Evolutionary conservation across 1,140 invertebrate genomes (phyloP).

Genomic region (Pseudomyrmex pallidus): DNA sequence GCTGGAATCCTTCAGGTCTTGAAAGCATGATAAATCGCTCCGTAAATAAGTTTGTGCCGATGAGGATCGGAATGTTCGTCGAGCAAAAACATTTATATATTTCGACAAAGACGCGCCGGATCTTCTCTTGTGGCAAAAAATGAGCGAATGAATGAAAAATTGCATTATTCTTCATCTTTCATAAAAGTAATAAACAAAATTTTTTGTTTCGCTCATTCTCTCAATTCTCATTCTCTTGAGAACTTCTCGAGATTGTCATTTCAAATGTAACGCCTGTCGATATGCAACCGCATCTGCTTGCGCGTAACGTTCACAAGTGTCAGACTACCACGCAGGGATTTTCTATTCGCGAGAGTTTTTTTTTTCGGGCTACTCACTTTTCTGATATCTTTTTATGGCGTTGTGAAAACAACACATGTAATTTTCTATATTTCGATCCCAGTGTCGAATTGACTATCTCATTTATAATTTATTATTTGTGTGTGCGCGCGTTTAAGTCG

Average conservation of each 20-base stretch:
- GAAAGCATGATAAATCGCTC: slow-evolving; percentile 31
- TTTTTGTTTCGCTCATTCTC: not conserved
- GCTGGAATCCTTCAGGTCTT: not conserved
- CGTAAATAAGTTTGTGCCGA: not conserved
- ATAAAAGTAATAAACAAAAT: slow-evolving; percentile 9
- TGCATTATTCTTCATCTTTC: slow-evolving; percentile 4
- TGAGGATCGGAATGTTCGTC: too few species aligned
- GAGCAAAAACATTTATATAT: too few species aligned
- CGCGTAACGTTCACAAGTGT: not conserved
- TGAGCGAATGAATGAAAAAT: not conserved
- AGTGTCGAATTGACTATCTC: too few species aligned
- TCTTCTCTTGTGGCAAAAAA: not conserved
- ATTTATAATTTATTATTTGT: too few species aligned
- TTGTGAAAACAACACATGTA: too few species aligned
- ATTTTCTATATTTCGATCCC: too few species aligned
- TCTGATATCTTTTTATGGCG: too few species aligned
- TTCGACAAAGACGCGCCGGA: too few species aligned
- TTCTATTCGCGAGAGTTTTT: not conserved
- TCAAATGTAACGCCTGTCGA: slow-evolving; percentile 5
- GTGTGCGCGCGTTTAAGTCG: too few species aligned
- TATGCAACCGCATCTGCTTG: slow-evolving; percentile 10
- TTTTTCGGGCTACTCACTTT: not conserved
- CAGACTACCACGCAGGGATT: not conserved
- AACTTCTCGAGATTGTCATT: slow-evolving; percentile 9
- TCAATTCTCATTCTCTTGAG: slow-evolving; percentile 1